A percentile compares a stretch with the other conserved stretches of the same genome.
These are phyloP conservation scores for Fabriciana adippe DNA, from an alignment of 2,888 invertebrate genomes.

Conservation along the genomic window DNA sequence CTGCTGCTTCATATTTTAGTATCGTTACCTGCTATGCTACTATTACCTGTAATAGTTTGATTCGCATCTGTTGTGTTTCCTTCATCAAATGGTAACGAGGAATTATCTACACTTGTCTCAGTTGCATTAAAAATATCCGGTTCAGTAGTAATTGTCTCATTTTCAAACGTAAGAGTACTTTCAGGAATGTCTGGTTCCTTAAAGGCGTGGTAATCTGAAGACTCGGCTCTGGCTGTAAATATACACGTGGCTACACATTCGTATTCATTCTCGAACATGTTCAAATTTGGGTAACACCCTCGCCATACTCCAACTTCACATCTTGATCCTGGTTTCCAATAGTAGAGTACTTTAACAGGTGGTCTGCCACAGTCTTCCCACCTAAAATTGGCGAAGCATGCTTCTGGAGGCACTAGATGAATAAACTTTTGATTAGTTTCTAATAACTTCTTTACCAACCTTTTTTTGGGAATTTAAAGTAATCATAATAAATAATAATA, in stretches of 20 bases:
- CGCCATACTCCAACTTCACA: constrained; percentile 73
- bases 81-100: constrained; percentile 11
- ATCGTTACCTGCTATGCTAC: background rate
- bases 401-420: constrained; percentile 58
- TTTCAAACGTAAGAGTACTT: constrained; percentile 2
- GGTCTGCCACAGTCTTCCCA: constrained; percentile 66
- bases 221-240: constrained; percentile 50
- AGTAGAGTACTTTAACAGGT: constrained; percentile 64
- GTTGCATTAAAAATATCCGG: constrained; percentile 1
- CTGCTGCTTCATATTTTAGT: background rate
- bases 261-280: constrained; percentile 71
- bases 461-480: too few relatives aligned
- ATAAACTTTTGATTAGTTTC: background rate
- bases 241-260: constrained; percentile 69
- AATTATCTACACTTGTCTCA: constrained; percentile 11
- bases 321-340: constrained; percentile 69
- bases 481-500: too few relatives aligned
- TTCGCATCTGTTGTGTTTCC: constrained; percentile 16
- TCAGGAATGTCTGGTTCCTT: constrained; percentile 4
- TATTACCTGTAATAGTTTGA: background rate
- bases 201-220: constrained; percentile 49
- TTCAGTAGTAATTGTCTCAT: constrained; percentile 13
- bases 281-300: constrained; percentile 67
- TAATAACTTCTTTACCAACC: background rate
- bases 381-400: constrained; percentile 60